Evolutionary conservation across 2,113 vertebrate genomes (phyloP).

Genomic region (Poeciliopsis occidentalis): DNA sequence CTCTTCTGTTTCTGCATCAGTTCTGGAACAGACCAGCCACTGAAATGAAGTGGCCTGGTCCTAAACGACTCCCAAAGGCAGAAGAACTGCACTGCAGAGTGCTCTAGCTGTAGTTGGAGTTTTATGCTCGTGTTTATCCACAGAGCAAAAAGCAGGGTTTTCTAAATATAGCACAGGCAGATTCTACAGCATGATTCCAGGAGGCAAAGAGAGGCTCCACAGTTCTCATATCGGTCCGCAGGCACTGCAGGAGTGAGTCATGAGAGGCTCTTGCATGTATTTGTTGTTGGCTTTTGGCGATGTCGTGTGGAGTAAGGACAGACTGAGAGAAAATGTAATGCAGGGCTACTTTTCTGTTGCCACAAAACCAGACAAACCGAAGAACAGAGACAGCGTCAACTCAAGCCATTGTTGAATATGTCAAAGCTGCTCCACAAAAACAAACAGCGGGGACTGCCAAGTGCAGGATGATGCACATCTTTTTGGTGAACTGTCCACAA

Average conservation of each 20-base stretch:
- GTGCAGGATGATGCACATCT: background rate
- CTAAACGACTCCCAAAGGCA: no score
- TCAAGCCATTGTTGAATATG: background rate
- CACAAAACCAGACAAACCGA: background rate
- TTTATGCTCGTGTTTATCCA: conserved; percentile 7
- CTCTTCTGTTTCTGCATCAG: background rate
- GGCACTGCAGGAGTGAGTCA: conserved; percentile 59
- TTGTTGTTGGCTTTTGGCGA: conserved; percentile 47
- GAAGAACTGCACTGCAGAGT: background rate
- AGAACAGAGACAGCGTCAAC: background rate
- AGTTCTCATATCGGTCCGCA: conserved; percentile 7
- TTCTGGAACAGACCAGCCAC: background rate
- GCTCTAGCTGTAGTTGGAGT: background rate
- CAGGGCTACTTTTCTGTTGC: conserved; percentile 8
- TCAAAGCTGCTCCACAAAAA: background rate
- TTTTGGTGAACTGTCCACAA: background rate
- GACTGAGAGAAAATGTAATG: conserved; percentile 39
- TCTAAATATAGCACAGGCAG: conserved; percentile 36
- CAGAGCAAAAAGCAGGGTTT: conserved; percentile 13
- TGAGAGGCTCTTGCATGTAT: conserved; percentile 48
- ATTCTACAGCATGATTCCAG: conserved; percentile 11
- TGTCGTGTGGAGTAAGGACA: conserved; percentile 19
- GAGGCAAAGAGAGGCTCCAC: conserved; percentile 31
- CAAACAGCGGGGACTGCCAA: background rate
- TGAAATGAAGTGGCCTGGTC: background rate